Conservation (phyloP, 92 coral and sea anemone genomes). For the Phenganax stokvisi region DNA sequence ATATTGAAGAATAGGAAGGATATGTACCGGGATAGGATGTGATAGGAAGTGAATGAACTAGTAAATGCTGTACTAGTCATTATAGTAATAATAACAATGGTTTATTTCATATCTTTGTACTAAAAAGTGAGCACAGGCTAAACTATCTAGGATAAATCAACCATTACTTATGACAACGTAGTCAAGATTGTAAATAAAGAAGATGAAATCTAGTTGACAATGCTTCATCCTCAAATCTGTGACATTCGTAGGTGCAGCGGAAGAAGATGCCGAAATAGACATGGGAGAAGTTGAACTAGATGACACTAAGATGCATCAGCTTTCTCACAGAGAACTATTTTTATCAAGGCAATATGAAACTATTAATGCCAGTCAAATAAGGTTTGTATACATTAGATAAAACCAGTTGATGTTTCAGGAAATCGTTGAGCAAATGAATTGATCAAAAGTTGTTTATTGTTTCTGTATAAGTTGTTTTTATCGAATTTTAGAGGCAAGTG, state of each 20-base stretch:
- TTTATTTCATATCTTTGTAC: not conserved
- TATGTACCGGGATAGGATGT: not conserved
- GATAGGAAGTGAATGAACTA: not conserved
- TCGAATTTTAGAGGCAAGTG: constrained; percentile 71
- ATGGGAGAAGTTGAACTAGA: constrained; percentile 95
- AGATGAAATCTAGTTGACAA: not conserved
- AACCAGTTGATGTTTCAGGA: not conserved
- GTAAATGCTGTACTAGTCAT: not conserved
- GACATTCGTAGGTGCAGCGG: constrained; percentile 68
- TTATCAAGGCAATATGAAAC: constrained; percentile 96
- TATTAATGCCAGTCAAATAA: constrained; percentile 97
- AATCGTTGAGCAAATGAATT: not conserved
- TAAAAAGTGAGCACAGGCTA: too few relatives aligned
- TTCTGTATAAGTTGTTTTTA: not conserved
- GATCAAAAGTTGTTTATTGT: not conserved
- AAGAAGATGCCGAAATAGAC: constrained; percentile 99
- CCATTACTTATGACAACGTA: too few relatives aligned
- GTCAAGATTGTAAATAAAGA: too few relatives aligned
- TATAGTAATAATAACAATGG: not conserved
- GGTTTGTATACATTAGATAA: constrained; percentile 44
- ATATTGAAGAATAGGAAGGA: not conserved
- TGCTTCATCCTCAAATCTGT: not conserved
- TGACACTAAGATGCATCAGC: constrained; percentile 83
- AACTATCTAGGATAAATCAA: too few relatives aligned
- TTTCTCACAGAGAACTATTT: constrained; percentile 92